These are phyloP conservation scores for Otolemur garnettii DNA, from an alignment of 2,113 vertebrate species.

Conservation along the genomic window DNA sequence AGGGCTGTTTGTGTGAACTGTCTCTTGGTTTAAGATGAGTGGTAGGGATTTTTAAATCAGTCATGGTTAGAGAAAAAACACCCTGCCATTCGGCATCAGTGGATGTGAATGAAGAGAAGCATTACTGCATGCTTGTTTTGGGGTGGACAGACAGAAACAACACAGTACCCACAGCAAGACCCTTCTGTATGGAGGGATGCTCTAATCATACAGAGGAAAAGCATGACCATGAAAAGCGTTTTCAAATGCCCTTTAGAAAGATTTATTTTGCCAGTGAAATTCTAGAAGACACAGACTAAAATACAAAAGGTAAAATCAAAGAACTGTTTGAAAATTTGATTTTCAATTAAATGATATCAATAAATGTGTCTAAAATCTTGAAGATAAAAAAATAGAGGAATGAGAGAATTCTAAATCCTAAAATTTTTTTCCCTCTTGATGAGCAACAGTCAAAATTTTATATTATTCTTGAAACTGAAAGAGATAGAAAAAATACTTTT, in stretches of 20 bases:
- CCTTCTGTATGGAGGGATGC: background rate
- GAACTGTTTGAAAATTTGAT: background rate
- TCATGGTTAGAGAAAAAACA: conserved; percentile 21
- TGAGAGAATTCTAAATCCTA: conserved; percentile 3
- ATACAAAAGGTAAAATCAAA: conserved; percentile 2
- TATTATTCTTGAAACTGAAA: conserved; percentile 20
- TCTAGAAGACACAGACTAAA: background rate
- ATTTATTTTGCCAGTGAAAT: background rate
- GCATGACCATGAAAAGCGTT: background rate
- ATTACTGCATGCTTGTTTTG: background rate
- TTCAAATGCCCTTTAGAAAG: background rate
- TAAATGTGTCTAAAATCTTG: background rate
- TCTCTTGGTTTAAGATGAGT: background rate
- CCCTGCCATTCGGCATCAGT: background rate
- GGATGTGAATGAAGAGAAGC: background rate
- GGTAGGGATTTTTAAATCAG: conserved; percentile 11
- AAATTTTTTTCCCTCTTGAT: background rate
- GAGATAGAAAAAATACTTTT: background rate
- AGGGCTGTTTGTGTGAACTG: background rate
- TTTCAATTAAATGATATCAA: conserved; percentile 29
- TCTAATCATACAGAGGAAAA: background rate
- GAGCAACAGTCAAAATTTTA: conserved; percentile 37
- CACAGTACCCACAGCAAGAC: background rate
- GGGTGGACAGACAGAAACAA: background rate
- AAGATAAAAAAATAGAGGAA: background rate